phyloP scores from a whole-genome alignment of 2,888 invertebrate genomes.

The Bruchidius siliquastri region DNA sequence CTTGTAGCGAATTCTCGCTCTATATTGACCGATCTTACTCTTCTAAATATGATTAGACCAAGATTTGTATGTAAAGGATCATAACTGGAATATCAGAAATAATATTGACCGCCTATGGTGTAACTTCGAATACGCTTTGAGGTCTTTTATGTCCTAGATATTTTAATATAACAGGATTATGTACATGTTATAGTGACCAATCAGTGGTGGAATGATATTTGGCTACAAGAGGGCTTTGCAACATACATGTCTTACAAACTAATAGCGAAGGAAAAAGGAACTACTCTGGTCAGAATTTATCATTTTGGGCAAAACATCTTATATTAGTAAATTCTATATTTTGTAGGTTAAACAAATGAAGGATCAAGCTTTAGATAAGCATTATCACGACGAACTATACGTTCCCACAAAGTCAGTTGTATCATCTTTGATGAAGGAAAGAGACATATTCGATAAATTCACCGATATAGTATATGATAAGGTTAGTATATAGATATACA shows the following conservation, averaged over 20 bases:
- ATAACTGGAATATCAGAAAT: no score
- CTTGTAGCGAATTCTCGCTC: no score
- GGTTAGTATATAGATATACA: conserved; percentile 7
- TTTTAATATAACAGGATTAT: no score
- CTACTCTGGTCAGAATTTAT: conserved; percentile 4
- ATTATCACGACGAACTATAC: conserved; percentile 14
- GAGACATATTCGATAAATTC: conserved; percentile 16
- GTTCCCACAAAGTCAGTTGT: conserved; percentile 14
- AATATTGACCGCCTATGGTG: no score
- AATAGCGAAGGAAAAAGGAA: conserved; percentile 7
- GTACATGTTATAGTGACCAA: conserved; percentile 29
- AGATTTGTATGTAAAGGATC: no score
- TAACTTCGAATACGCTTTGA: no score
- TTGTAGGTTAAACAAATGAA: conserved; percentile 14
- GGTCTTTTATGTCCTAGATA: no score
- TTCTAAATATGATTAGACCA: no score
- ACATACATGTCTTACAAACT: conserved; percentile 29
- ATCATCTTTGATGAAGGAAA: conserved; percentile 10
- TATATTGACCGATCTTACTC: no score
- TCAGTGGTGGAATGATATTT: conserved; percentile 34
- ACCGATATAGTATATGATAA: conserved; percentile 21
- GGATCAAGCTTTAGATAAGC: conserved; percentile 14
- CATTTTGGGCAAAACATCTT: background rate
- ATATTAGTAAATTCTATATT: background rate
- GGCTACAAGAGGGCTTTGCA: conserved; percentile 35